Conservation (phyloP, 2,888 invertebrate species). For the Volucella bombylans region DNA sequence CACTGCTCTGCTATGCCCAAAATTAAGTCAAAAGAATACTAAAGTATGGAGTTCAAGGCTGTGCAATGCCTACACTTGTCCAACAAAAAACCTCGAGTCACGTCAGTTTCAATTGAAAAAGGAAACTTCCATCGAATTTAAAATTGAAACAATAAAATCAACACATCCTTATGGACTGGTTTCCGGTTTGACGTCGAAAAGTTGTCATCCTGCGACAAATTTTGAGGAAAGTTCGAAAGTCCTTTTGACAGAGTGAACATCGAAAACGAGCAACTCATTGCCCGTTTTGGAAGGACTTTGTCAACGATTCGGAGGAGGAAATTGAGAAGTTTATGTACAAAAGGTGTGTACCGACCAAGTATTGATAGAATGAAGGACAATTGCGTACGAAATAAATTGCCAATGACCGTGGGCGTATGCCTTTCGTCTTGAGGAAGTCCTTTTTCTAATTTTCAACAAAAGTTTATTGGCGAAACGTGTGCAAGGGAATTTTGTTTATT, state of each 20-base stretch:
- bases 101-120: conserved; percentile 45
- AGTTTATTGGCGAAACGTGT: neutral
- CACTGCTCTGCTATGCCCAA: conserved; percentile 5
- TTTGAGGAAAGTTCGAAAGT: conserved; percentile 21
- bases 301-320: conserved; percentile 12
- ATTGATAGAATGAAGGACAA: conserved; percentile 8
- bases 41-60: conserved; percentile 68
- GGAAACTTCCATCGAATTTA: conserved; percentile 62
- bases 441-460: neutral
- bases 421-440: neutral
- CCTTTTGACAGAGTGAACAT: conserved; percentile 26
- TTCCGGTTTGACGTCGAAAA: conserved; percentile 32
- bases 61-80: neutral
- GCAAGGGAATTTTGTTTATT: conserved; percentile 10
- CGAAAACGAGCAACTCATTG: conserved; percentile 18
- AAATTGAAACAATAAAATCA: conserved; percentile 52
- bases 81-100: conserved; percentile 30
- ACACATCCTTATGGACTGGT: neutral
- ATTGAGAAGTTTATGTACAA: conserved; percentile 6
- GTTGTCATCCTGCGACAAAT: conserved; percentile 50
- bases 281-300: conserved; percentile 30
- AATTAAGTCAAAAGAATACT: conserved; percentile 36
- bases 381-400: conserved; percentile 39
- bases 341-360: conserved; percentile 19
- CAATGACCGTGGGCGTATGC: conserved; percentile 20